Conservation (phyloP, 1,140 invertebrate species). For the Diorhabda elongata region DNA sequence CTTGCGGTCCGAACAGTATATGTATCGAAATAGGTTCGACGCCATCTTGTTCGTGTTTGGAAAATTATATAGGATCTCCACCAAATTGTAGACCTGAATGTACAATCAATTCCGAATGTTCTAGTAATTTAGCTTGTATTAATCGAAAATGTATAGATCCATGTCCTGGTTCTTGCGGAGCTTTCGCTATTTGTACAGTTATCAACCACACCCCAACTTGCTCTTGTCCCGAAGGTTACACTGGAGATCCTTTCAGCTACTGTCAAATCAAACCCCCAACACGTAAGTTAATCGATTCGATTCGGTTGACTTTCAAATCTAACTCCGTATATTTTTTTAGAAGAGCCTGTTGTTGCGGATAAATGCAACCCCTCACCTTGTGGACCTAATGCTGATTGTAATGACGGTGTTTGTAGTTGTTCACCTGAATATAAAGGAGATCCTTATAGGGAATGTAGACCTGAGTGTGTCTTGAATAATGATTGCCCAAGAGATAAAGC, state of each 20-base stretch:
- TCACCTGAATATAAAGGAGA: conserved; percentile 62
- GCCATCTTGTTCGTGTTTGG: conserved; percentile 62
- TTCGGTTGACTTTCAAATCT: neutral
- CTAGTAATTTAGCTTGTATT: conserved; percentile 59
- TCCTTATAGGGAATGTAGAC: conserved; percentile 58
- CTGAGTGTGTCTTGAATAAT: conserved; percentile 68
- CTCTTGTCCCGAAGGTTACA: conserved; percentile 61
- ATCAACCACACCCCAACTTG: conserved; percentile 68
- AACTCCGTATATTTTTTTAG: conserved; percentile 29
- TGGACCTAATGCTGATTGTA: conserved; percentile 72
- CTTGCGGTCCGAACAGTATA: conserved; percentile 68
- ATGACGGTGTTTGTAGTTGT: conserved; percentile 62
- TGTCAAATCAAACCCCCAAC: conserved; percentile 25
- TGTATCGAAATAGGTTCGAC: conserved; percentile 57
- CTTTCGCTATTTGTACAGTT: conserved; percentile 64
- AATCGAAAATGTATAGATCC: conserved; percentile 69
- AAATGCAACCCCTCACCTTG: conserved; percentile 72
- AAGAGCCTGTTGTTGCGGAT: conserved; percentile 51
- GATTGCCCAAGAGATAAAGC: conserved; percentile 69
- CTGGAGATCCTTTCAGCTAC: conserved; percentile 59
- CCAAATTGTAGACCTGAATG: conserved; percentile 66
- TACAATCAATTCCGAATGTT: conserved; percentile 63
- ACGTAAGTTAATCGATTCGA: neutral
- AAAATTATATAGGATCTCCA: conserved; percentile 61
- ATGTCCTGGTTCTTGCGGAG: conserved; percentile 70